phyloP scores from a whole-genome alignment of 2,113 vertebrate species.

The Romanogobio albipinnatus region DNA sequence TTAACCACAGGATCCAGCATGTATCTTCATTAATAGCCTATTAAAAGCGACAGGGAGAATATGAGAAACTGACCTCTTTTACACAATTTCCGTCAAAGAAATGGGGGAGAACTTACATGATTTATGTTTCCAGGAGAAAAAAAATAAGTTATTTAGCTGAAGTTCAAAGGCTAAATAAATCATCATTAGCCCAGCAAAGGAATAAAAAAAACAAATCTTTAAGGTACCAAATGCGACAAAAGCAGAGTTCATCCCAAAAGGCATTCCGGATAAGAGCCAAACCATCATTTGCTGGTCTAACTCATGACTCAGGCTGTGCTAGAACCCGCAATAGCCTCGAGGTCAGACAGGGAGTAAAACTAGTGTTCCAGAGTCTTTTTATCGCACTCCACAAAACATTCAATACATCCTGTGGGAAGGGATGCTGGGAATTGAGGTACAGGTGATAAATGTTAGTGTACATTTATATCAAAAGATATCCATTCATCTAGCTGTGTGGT shows the following conservation, averaged over 20 bases:
- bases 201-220: conserved; percentile 30
- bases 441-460: conserved; percentile 49
- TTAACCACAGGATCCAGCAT: conserved; percentile 71
- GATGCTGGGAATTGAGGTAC: conserved; percentile 32
- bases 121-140: conserved; percentile 61
- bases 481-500: conserved; percentile 20
- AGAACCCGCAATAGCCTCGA: conserved; percentile 46
- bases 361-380: conserved; percentile 49
- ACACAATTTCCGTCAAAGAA: conserved; percentile 64
- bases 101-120: conserved; percentile 65
- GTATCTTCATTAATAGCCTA: conserved; percentile 74
- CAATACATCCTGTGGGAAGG: conserved; percentile 46
- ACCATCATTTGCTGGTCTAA: conserved; percentile 29
- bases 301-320: conserved; percentile 30
- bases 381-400: conserved; percentile 43
- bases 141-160: conserved; percentile 60
- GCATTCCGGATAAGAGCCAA: not conserved
- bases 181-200: conserved; percentile 53
- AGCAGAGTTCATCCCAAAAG: conserved; percentile 29
- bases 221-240: conserved; percentile 1
- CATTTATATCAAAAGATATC: conserved; percentile 32
- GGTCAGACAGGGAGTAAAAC: conserved; percentile 46
- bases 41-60: conserved; percentile 69
- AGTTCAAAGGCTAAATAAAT: conserved; percentile 69
- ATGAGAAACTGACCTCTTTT: conserved; percentile 67